Conservation (phyloP, 2,797 vertebrate genomes). For the Thunnus albacares region DNA sequence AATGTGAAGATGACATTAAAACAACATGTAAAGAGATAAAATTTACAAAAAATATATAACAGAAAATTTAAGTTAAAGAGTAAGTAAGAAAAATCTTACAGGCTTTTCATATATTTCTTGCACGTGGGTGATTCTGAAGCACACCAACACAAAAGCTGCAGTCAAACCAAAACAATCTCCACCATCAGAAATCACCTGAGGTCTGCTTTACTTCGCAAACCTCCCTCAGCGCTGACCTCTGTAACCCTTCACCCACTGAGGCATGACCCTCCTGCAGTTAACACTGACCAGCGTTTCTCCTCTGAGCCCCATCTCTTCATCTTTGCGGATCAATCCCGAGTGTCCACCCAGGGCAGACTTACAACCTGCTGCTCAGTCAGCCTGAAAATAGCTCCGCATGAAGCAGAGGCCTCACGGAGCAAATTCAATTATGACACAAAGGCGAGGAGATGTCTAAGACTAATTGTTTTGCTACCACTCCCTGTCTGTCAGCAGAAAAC, state of each 20-base stretch:
- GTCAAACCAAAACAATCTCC: not conserved
- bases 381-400: constrained; percentile 64
- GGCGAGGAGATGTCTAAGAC: constrained; percentile 5
- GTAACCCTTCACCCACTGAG: constrained; percentile 52
- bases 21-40: no score
- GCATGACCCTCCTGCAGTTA: constrained; percentile 1
- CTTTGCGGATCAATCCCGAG: constrained; percentile 54
- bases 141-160: not conserved
- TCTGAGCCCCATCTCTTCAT: constrained; percentile 38
- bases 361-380: constrained; percentile 56
- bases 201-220: constrained; percentile 48
- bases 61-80: no score
- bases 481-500: constrained; percentile 38
- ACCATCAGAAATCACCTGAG: constrained; percentile 26
- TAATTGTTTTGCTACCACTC: constrained; percentile 48
- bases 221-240: constrained; percentile 19
- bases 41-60: no score
- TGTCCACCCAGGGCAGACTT: constrained; percentile 53
- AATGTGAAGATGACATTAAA: no score
- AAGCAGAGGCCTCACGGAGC: constrained; percentile 14
- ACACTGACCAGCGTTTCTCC: constrained; percentile 4
- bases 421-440: constrained; percentile 59
- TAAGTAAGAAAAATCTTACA: no score
- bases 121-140: no score
- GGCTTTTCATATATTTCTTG: no score